Percentiles rank a stretch among this genome's conserved stretches.
Evolutionary conservation across 1,140 invertebrate species (phyloP).

Genomic region (Eueides isabella): DNA sequence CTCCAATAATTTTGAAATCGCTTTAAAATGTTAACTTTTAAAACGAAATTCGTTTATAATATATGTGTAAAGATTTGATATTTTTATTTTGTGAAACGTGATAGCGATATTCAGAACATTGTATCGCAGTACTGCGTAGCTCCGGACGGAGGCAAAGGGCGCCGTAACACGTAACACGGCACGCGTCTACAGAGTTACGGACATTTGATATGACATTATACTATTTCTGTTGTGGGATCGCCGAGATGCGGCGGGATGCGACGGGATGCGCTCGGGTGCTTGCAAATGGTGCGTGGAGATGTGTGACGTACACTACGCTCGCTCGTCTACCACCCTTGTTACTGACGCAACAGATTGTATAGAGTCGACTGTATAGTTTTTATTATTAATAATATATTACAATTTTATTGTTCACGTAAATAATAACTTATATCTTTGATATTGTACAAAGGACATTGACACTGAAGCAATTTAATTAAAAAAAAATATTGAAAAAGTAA

Average conservation of each 20-base stretch:
- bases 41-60: no score
- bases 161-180: constrained; percentile 45
- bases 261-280: constrained; percentile 70
- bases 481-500: no score
- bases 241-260: constrained; percentile 49
- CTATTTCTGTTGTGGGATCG: constrained; percentile 67
- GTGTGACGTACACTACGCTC: constrained; percentile 64
- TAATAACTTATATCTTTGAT: not conserved
- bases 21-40: no score
- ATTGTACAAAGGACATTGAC: not conserved
- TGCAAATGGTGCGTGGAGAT: constrained; percentile 79
- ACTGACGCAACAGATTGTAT: constrained; percentile 44
- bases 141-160: not conserved
- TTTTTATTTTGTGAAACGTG: not conserved
- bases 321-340: constrained; percentile 63
- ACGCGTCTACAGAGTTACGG: constrained; percentile 54
- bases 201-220: constrained; percentile 79
- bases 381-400: not conserved
- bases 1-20: not conserved
- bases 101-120: not conserved
- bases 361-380: constrained; percentile 43
- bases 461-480: not conserved
- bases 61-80: not conserved
- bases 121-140: constrained; percentile 9
- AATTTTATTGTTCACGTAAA: no score